Evolutionary conservation across 2,113 vertebrate species (phyloP).

Genomic region (Clupea harengus): DNA sequence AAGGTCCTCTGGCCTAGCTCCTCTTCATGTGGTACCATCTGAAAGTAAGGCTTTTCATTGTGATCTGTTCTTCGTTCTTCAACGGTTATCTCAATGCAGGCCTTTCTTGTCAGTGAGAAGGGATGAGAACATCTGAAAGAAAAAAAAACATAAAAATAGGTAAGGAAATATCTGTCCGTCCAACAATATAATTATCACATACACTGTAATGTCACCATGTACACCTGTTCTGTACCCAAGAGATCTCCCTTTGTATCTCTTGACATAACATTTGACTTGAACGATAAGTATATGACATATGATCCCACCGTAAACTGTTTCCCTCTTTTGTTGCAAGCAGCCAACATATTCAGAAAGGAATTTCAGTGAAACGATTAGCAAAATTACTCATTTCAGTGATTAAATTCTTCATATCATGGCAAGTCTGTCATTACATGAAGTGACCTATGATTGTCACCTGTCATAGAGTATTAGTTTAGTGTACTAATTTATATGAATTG

Average conservation of each 20-base stretch:
- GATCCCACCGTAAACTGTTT: background rate
- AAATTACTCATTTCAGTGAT: background rate
- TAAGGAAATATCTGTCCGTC: constrained; percentile 31
- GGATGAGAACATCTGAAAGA: constrained; percentile 52
- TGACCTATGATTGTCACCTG: background rate
- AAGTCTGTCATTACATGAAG: background rate
- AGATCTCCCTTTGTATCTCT: background rate
- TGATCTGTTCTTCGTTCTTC: constrained; percentile 48
- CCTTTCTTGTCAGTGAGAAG: constrained; percentile 52
- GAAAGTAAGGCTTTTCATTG: constrained; percentile 65
- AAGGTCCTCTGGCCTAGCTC: constrained; percentile 58
- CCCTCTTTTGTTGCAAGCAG: background rate
- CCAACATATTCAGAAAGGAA: background rate
- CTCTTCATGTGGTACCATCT: constrained; percentile 58
- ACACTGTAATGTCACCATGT: background rate
- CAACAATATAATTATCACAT: background rate
- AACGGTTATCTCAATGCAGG: constrained; percentile 54
- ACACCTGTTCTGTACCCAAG: background rate
- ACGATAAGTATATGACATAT: background rate
- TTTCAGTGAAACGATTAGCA: background rate
- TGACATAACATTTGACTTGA: background rate
- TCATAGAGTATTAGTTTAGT: background rate
- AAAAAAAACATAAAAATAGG: constrained; percentile 46
- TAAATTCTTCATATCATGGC: background rate
- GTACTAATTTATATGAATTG: background rate